phyloP scores from a whole-genome alignment of 2,888 invertebrate genomes.

The Athalia circularis region DNA sequence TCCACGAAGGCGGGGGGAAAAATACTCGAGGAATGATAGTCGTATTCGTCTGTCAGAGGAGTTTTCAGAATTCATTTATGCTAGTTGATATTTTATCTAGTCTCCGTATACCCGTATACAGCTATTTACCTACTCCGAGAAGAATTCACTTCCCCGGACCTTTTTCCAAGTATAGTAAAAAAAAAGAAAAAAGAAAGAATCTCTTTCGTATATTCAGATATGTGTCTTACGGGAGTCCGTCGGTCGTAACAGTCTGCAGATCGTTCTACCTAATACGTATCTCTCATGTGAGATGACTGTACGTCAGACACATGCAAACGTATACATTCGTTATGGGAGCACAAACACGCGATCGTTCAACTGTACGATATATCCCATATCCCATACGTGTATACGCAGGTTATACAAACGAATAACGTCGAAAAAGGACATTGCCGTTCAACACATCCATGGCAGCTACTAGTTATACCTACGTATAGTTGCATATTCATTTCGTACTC shows the following conservation, averaged over 20 bases:
- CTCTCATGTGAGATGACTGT: background rate
- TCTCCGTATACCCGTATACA: background rate
- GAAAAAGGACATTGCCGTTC: constrained; percentile 15
- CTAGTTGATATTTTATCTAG: constrained; percentile 20
- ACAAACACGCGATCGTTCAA: background rate
- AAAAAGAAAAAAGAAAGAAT: constrained; percentile 10
- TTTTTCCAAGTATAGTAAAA: background rate
- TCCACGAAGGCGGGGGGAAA: too few relatives aligned
- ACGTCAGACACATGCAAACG: background rate
- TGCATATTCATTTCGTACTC: constrained; percentile 22
- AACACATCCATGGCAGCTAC: background rate
- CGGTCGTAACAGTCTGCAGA: constrained; percentile 5
- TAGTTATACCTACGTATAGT: background rate
- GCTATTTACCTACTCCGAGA: background rate
- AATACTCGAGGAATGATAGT: too few relatives aligned
- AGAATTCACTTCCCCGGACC: background rate
- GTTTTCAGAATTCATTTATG: background rate
- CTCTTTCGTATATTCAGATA: constrained; percentile 38
- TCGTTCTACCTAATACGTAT: background rate
- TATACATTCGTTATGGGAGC: background rate
- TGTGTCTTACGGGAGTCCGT: constrained; percentile 28
- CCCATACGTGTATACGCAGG: background rate
- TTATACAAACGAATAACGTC: background rate
- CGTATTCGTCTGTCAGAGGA: background rate
- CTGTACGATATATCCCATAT: background rate